A percentile compares a stretch with the other conserved stretches of the same genome.
phyloP scores from a whole-genome alignment of 1,140 invertebrate genomes.

The Pogonognathellus flavescens region DNA sequence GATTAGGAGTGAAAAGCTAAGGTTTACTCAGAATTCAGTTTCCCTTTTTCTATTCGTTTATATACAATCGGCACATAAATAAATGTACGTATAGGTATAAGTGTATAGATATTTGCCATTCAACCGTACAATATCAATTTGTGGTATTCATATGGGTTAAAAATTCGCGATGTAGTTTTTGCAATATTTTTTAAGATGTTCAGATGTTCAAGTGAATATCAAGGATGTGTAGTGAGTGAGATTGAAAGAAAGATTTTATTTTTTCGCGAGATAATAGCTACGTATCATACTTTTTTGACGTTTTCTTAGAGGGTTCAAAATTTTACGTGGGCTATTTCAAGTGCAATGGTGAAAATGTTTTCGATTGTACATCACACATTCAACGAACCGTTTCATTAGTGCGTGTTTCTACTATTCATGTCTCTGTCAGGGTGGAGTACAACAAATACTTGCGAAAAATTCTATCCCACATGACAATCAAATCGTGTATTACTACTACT shows the following conservation, averaged over 20 bases:
- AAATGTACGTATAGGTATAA: too few relatives aligned
- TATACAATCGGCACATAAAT: background rate
- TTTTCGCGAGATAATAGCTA: conserved; percentile 13
- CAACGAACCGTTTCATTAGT: background rate
- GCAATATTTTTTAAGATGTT: too few relatives aligned
- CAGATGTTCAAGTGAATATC: too few relatives aligned
- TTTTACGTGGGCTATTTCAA: background rate
- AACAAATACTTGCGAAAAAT: too few relatives aligned
- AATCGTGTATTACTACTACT: too few relatives aligned
- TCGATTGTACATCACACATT: background rate
- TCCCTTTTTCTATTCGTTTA: background rate
- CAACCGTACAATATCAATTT: too few relatives aligned
- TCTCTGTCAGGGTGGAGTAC: conserved; percentile 23
- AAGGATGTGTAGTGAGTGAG: too few relatives aligned
- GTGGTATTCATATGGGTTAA: too few relatives aligned
- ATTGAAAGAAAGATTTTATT: background rate
- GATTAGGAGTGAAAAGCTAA: background rate
- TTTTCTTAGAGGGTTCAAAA: conserved; percentile 27
- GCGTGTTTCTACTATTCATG: background rate
- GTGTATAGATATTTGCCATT: too few relatives aligned
- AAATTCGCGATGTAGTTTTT: too few relatives aligned
- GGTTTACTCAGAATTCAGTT: background rate
- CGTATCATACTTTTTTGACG: conserved; percentile 2
- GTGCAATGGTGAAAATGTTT: too few relatives aligned
- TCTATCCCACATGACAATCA: too few relatives aligned